Evolutionary conservation across 1,140 invertebrate genomes (phyloP), one percentile per base, ranked within the genome.

Genomic region (Drosophila subpulchrella): DNA sequence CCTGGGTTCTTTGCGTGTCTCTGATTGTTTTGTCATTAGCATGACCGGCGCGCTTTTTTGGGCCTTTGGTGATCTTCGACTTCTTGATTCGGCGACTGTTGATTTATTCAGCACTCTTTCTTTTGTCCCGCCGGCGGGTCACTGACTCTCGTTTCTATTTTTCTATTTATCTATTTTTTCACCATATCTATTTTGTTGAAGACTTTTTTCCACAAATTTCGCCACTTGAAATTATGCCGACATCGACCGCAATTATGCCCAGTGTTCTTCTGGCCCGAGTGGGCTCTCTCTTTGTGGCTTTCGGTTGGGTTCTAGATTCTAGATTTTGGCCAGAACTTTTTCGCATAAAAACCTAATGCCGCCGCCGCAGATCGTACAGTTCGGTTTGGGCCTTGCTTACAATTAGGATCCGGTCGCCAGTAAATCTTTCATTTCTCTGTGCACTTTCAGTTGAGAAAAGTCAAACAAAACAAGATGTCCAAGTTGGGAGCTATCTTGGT

Each of bases 11-110:
- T 30, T 75, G 79, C 67, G 58, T 76, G 62, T 62, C 59, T 67
- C 62, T 76, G 84, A 88, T 88, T 89, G 76, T 89, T 71, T 89
- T 88, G 84, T 89, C 84, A 89, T 88, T 88, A 88, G 83, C 78
- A 70, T 76, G 75, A 70, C 79, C 61, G 62, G 36, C 42, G 46
- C 47, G 47, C 20, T 27, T 47, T 34, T 51, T 74, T 30, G 42
- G 32, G 66, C 27, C 47, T 30, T 32, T 50, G 50, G 62, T 55
- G 62, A 53, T 70, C 59, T 65, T 66, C 59, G 61, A 66, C 63
- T 67, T 67, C 42, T 67, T 2, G 61, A 65, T 65, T 63, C 61
- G 6, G 30, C n/a, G n/a, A 8, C 38, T 15, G 32, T 32, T 75
- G 71, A 56, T 75, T 74, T 73, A 74, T 75, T 50, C 58, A 60